Percentiles rank a stretch among this genome's conserved stretches.
Evolutionary conservation across 2,113 vertebrate genomes (phyloP).

Genomic region (Penelope pileata): DNA sequence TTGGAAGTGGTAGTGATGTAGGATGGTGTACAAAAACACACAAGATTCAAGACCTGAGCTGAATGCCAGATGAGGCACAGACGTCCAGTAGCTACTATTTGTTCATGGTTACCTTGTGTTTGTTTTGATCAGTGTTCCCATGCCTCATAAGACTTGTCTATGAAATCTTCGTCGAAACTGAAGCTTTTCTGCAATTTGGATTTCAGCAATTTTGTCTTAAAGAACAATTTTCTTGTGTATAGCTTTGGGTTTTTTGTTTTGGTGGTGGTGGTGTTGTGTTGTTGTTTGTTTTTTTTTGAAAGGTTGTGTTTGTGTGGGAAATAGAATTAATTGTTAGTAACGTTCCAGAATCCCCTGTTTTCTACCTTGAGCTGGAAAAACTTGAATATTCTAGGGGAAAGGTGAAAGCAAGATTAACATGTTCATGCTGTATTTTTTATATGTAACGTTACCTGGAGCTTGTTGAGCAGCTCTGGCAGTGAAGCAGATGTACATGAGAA

Average conservation of each 20-base stretch:
- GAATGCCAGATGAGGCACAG: background rate
- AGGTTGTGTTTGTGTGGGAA: too few relatives aligned
- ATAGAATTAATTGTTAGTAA: too few relatives aligned
- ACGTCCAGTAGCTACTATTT: background rate
- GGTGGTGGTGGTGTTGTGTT: background rate
- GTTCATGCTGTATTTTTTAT: background rate
- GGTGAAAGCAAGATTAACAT: too few relatives aligned
- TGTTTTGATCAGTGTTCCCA: background rate
- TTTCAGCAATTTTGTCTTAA: too few relatives aligned
- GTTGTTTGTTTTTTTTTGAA: background rate
- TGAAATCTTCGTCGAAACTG: too few relatives aligned
- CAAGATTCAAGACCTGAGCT: background rate
- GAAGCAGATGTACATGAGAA: background rate
- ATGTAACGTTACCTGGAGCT: background rate
- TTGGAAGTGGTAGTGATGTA: background rate
- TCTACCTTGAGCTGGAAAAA: too few relatives aligned
- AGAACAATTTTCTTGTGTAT: too few relatives aligned
- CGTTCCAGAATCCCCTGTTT: too few relatives aligned
- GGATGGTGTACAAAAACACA: background rate
- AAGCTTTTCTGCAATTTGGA: too few relatives aligned
- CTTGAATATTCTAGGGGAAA: too few relatives aligned
- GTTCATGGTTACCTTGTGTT: background rate
- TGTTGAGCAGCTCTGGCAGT: background rate
- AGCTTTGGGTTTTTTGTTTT: too few relatives aligned
- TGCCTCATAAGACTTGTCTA: too few relatives aligned